phyloP scores from a whole-genome alignment of 2,888 invertebrate species.

The Bellardia pandia region DNA sequence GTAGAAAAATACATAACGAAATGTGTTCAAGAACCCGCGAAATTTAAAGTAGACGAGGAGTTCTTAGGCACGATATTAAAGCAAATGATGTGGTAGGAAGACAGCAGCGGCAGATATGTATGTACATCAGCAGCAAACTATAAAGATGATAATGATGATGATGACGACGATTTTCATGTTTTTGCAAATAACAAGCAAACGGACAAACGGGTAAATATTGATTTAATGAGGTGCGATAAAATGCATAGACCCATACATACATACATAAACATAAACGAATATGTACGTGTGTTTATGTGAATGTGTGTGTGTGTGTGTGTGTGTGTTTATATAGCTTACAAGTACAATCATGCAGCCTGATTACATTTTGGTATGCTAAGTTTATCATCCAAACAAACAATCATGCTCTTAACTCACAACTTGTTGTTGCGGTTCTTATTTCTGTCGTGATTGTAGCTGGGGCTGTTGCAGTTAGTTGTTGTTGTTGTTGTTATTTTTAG shows the following conservation, averaged over 20 bases:
- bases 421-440: slow-evolving; percentile 39
- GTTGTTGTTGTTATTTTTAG: slow-evolving; percentile 24
- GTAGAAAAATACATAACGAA: slow-evolving; percentile 51
- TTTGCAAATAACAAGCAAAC: slow-evolving; percentile 61
- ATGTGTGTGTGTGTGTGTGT: not conserved
- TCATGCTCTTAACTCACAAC: slow-evolving; percentile 52
- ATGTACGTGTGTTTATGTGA: not conserved
- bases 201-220: slow-evolving; percentile 79
- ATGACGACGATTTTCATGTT: slow-evolving; percentile 68
- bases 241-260: slow-evolving; percentile 54
- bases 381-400: slow-evolving; percentile 61
- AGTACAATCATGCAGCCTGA: slow-evolving; percentile 54
- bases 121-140: slow-evolving; percentile 43
- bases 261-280: not conserved
- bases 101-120: slow-evolving; percentile 21
- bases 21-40: slow-evolving; percentile 36
- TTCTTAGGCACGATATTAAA: slow-evolving; percentile 59
- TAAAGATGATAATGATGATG: slow-evolving; percentile 56
- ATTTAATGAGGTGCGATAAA: slow-evolving; percentile 81
- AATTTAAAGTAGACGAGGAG: slow-evolving; percentile 16
- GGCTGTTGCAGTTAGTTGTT: not conserved
- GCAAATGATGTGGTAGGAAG: slow-evolving; percentile 41
- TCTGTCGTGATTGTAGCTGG: slow-evolving; percentile 9
- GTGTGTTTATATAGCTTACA: not conserved
- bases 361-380: slow-evolving; percentile 70